Percentiles rank a stretch among this genome's conserved stretches.
Evolutionary conservation across 2,797 vertebrate species (phyloP).

Genomic region (Phataginus tricuspis): DNA sequence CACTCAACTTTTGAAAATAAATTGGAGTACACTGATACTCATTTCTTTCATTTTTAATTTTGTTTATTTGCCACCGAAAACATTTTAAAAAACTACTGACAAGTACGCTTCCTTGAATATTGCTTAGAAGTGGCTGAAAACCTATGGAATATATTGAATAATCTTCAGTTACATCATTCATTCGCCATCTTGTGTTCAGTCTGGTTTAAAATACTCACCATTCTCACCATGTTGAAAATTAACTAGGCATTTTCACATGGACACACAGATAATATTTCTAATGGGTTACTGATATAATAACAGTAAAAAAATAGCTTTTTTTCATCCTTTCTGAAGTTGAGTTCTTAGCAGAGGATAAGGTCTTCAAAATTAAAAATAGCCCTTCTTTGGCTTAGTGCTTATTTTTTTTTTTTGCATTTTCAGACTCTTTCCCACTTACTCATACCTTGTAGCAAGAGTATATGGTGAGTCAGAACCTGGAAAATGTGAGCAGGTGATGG

Average conservation of each 20-base stretch:
- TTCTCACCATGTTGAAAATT: not conserved
- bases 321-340: not conserved
- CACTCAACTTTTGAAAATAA: constrained; percentile 21
- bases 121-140: not conserved
- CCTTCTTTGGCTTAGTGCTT: not conserved
- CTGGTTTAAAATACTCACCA: not conserved
- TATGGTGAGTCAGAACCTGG: no score
- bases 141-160: not conserved
- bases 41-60: not conserved
- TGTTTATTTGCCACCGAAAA: not conserved
- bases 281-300: not conserved
- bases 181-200: not conserved
- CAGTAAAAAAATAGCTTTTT: not conserved
- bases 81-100: not conserved
- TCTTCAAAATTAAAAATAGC: not conserved
- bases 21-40: not conserved
- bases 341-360: not conserved
- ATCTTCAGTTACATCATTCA: not conserved
- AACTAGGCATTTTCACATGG: not conserved
- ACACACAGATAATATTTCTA: not conserved
- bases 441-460: not conserved
- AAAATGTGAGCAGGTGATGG: rapidly evolving
- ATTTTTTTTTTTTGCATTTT: not conserved
- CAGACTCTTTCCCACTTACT: not conserved
- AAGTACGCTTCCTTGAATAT: not conserved